Percentiles rank a stretch among this genome's conserved stretches.
Conservation (phyloP, 2,888 invertebrate genomes). For the Galerucella calmariensis region DNA sequence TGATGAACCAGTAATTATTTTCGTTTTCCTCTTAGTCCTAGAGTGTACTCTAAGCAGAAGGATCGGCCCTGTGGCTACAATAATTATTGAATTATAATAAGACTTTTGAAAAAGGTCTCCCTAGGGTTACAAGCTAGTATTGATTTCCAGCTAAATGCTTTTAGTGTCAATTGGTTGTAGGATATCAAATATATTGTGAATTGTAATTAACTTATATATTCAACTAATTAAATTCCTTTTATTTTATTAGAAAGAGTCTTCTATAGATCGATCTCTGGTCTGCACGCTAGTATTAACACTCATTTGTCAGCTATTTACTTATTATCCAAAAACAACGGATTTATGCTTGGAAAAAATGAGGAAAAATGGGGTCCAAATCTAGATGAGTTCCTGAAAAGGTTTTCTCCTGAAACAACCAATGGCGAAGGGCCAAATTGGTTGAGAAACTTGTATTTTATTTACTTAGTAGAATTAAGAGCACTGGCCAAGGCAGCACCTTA, state of each 20-base stretch:
- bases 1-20: too few species aligned
- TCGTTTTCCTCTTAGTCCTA: too few species aligned
- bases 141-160: too few species aligned
- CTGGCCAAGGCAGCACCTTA: constrained; percentile 92
- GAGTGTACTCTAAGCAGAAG: too few species aligned
- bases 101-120: too few species aligned
- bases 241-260: constrained; percentile 82
- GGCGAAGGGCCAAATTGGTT: constrained; percentile 94
- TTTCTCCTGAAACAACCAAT: constrained; percentile 87
- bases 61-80: too few species aligned
- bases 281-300: constrained; percentile 97
- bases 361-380: constrained; percentile 87
- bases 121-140: too few species aligned
- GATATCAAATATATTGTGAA: too few species aligned
- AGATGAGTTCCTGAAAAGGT: constrained; percentile 80
- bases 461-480: constrained; percentile 93
- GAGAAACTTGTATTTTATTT: constrained; percentile 96
- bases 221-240: not conserved
- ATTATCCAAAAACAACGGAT: constrained; percentile 66
- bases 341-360: constrained; percentile 69
- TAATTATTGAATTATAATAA: too few species aligned
- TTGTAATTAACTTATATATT: too few species aligned
- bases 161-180: too few species aligned
- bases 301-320: constrained; percentile 94
- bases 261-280: constrained; percentile 95